Base-by-base conservation (phyloP, 1,140 invertebrate species). In the Brachionus sp. region DNA sequence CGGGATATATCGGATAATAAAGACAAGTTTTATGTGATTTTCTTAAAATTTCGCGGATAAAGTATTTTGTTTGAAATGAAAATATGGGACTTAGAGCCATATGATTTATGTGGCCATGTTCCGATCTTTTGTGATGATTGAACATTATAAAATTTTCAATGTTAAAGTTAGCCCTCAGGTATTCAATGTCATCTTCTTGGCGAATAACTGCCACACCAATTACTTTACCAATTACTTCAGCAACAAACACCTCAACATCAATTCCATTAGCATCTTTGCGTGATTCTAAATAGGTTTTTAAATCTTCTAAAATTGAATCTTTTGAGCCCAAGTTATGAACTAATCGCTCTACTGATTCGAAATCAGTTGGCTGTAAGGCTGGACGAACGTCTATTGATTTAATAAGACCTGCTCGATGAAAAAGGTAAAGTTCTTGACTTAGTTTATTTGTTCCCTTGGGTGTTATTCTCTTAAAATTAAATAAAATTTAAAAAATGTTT, bases 351-450 rank as follows among this genome's bases (percentile, higher is more conserved):
- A 88, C 50, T 16, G 66, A 53, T 12, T 84, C 46, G 1, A 80
- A 35, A 46, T 90, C 88, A 12, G 3, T 44, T 19, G 9, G 5
- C 9, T 68, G 13, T n/a, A 42, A 35, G 13, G 80, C 80, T 12
- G 13, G 13, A 29, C 4, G 86, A 86, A 57, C 77, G 64, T 5
- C 87, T 84, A 23, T 84, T 84, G 53, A 44, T 90, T 89, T 87
- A 2, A 90, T 83, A 4, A 93, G 85, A 23, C 90, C 88, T 83
- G 87, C 89, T 83, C 91, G 90, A 85, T 93, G 92, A n/a, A 91
- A 90, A 2, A 93, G 85, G 84, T 92, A 93, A 2, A 93, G 86
- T 7, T 91, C 90, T 84, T 92, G 91, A 44, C 91, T 87, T 84
- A 91, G 90, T 53, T 90, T 90, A 50, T 90, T 89, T 12, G 90